Percentiles rank a stretch among this genome's conserved stretches.
Evolutionary conservation across 23 tunicate species (phyloP).

Genomic region (Trididemnum clinides): DNA sequence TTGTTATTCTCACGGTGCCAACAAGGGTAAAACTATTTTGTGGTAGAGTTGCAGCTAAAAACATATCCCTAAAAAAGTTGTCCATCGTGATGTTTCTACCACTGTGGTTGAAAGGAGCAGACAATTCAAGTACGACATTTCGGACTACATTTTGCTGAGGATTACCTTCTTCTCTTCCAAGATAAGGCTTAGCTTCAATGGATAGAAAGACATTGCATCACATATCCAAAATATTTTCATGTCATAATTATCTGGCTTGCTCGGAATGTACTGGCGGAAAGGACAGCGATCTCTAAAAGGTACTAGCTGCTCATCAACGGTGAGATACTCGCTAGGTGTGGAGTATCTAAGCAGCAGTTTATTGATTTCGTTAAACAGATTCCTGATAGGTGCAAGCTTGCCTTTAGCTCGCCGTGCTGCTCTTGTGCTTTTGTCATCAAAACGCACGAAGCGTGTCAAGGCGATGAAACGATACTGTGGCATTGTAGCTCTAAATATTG

Average conservation of each 20-base stretch:
- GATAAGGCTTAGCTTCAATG: neutral
- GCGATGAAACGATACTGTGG: slow-evolving; percentile 17
- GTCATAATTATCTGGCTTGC: slow-evolving; percentile 15
- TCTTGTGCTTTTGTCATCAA: slow-evolving; percentile 25
- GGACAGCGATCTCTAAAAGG: slow-evolving; percentile 21
- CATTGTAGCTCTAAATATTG: slow-evolving; percentile 8
- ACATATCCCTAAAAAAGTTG: neutral
- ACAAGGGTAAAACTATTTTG: neutral
- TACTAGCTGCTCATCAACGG: slow-evolving; percentile 23
- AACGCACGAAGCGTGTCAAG: slow-evolving; percentile 15
- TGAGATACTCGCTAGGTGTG: slow-evolving; percentile 3
- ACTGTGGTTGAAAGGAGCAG: neutral
- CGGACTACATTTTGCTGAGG: neutral
- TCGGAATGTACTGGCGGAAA: slow-evolving; percentile 11
- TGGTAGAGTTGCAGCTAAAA: neutral
- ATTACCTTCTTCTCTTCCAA: neutral
- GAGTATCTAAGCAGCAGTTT: slow-evolving; percentile 14
- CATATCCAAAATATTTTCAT: slow-evolving; percentile 16
- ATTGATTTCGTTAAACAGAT: slow-evolving; percentile 5
- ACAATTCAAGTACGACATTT: slow-evolving; percentile 1
- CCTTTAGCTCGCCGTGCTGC: slow-evolving; percentile 4
- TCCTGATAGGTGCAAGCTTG: slow-evolving; percentile 22
- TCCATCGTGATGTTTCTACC: neutral
- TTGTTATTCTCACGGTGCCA: neutral
- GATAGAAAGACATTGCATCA: slow-evolving; percentile 5